Base-by-base conservation (phyloP, 2,113 vertebrate genomes). In the Hyperopisus bebe region DNA sequence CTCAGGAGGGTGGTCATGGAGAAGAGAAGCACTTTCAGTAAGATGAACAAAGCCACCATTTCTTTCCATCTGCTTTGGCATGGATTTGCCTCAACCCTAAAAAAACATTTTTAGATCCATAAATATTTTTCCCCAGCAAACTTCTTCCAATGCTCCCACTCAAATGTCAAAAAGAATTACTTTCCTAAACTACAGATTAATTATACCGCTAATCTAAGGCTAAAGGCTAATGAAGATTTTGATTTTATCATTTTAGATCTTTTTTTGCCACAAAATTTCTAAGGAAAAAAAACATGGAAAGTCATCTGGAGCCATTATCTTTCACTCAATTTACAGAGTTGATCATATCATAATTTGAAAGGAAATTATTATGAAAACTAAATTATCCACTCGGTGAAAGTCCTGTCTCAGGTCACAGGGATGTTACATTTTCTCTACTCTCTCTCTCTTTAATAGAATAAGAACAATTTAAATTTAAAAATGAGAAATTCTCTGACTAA, bases 141-240 rank as follows among this genome's bases (percentile, higher is more conserved):
- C n/a, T 31, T 31, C 10, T 44, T 82, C 31, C 17, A 8, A 31
- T 50, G 46, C 46, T 47, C 83, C 9, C 11, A 27, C 90, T 88
- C 86, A 83, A 58, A 82, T 87, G 89, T 91, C n/a, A 51, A 48
- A 24, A 46, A 70, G 70, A 86, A 74, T 91, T 53, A 55, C 51
- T 88, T 82, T 91, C 77, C 87, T 70, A 66, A 19, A 27, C 89
- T 88, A 46, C 58, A 87, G 82, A 87, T 70, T 89, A 92, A 91
- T 90, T 87, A 74, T 50, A 89, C 48, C 11, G 84, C 88, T 85
- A 87, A 82, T 58, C 84, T 48, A n/a, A n/a, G n/a, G n/a, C 51
- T 44, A 77, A 70, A 51, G 44, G 51, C 48, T 55, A 55, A 88
- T 62, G 31, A 66, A 24, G 51, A 24, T 44, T 48, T 35, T 86